phyloP scores from a whole-genome alignment of 2,797 vertebrate species.

The Cercopithecus diana region DNA sequence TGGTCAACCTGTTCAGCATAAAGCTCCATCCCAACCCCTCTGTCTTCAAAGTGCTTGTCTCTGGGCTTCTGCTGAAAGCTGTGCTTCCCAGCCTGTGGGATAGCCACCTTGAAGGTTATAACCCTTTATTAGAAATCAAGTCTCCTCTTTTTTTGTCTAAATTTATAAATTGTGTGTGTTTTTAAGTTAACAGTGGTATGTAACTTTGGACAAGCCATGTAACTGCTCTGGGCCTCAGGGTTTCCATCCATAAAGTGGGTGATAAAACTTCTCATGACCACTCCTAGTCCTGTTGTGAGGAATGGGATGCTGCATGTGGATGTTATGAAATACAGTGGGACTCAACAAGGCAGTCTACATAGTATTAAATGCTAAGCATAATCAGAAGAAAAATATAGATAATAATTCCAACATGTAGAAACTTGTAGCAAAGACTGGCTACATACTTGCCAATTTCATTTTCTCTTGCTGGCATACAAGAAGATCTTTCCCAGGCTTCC shows the following conservation, averaged over 20 bases:
- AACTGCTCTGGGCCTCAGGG: background rate
- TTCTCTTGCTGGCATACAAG: constrained; percentile 1
- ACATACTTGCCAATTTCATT: background rate
- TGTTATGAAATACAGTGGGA: background rate
- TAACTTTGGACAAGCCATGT: background rate
- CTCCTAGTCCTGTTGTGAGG: background rate
- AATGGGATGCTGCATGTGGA: background rate
- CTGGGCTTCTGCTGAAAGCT: too few species aligned
- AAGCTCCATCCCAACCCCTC: too few species aligned
- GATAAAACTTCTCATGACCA: background rate
- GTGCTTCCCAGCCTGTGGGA: too few species aligned
- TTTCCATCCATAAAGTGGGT: background rate
- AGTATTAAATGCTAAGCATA: background rate
- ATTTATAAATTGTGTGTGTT: too few species aligned
- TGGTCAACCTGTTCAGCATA: too few species aligned
- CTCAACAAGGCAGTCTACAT: background rate
- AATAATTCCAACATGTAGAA: background rate
- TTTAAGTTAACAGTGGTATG: too few species aligned
- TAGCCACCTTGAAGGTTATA: too few species aligned
- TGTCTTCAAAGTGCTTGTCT: too few species aligned
- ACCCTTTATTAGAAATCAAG: too few species aligned
- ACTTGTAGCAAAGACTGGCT: background rate
- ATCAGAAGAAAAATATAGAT: background rate
- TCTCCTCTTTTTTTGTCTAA: too few species aligned
- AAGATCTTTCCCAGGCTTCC: background rate